Conservation (phyloP, 92 coral and sea anemone genomes). For the Actinostola sp. region DNA sequence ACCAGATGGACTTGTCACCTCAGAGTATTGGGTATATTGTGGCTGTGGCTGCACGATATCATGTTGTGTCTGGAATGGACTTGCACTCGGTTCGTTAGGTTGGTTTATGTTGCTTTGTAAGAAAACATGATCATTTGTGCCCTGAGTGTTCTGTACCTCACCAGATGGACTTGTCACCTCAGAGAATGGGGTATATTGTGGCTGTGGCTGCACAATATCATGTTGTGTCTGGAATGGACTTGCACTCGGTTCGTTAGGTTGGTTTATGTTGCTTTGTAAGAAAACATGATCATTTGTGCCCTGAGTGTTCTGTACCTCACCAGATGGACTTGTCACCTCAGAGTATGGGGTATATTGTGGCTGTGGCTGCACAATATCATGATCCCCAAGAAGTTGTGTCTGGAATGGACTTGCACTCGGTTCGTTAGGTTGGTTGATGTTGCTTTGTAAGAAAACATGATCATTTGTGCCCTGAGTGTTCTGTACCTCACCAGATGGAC, state of each 20-base stretch:
- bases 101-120: too few relatives aligned
- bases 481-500: constrained; percentile 9
- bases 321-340: not conserved
- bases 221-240: constrained; percentile 4
- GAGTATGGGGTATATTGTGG: not conserved
- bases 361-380: not conserved
- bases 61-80: too few relatives aligned
- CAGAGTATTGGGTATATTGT: not conserved
- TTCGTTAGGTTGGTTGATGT: not conserved
- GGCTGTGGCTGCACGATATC: too few relatives aligned
- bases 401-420: not conserved
- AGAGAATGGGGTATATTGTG: not conserved
- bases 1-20: not conserved
- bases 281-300: not conserved
- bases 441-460: not conserved
- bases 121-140: too few relatives aligned
- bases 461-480: constrained; percentile 17
- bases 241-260: not conserved
- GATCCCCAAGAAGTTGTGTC: constrained; percentile 8
- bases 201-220: too few relatives aligned
- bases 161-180: not conserved
- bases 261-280: not conserved
- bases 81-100: too few relatives aligned
- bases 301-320: constrained; percentile 17
- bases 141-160: constrained; percentile 21